Percentiles rank a stretch among this genome's conserved stretches.
phyloP scores from a whole-genome alignment of 1,140 invertebrate genomes.

The Triops cancriformis region DNA sequence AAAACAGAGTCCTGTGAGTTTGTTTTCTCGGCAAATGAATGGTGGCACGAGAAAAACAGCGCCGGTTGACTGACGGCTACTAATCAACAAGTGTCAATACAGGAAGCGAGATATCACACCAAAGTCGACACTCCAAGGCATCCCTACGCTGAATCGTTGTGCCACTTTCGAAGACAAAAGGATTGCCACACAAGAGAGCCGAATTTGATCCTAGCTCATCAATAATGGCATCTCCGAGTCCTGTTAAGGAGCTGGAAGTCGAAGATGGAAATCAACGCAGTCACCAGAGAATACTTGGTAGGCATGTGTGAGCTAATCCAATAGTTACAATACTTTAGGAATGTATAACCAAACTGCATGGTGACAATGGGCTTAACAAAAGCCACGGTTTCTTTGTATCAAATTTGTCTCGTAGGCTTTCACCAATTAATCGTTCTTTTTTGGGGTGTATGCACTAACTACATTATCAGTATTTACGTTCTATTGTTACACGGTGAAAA shows the following conservation, averaged over 20 bases:
- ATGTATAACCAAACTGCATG: too few species aligned
- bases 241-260: neutral
- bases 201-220: neutral
- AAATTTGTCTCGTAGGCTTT: too few species aligned
- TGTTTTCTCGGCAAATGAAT: neutral
- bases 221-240: neutral
- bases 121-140: neutral
- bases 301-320: neutral
- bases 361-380: too few species aligned
- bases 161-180: neutral
- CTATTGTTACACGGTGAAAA: too few species aligned
- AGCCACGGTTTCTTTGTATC: too few species aligned
- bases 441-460: too few species aligned
- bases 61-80: neutral
- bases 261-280: neutral
- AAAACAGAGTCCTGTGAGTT: too few species aligned
- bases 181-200: neutral
- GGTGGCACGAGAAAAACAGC: neutral
- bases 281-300: neutral
- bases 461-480: too few species aligned
- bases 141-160: neutral
- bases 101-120: neutral
- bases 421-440: too few species aligned
- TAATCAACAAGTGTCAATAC: conserved; percentile 10
- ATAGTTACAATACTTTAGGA: neutral